Conservation (phyloP, 2,888 invertebrate species). For the Germaria angustata region DNA sequence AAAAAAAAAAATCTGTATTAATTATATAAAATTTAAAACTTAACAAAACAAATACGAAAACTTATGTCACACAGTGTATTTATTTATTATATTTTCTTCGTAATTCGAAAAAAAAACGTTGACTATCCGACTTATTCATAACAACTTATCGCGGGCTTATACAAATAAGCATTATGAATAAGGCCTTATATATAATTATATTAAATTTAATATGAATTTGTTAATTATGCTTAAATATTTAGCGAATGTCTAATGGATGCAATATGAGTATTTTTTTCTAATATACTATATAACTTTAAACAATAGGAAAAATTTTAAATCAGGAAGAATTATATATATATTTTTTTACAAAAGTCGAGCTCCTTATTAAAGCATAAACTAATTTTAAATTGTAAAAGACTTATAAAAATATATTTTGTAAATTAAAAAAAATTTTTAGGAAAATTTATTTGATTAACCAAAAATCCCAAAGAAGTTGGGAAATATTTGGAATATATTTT, state of each 20-base stretch:
- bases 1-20: neutral
- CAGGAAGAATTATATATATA: too few relatives aligned
- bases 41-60: neutral
- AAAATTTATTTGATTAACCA: too few relatives aligned
- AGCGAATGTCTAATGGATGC: constrained; percentile 38
- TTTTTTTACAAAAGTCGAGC: neutral
- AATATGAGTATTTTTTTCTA: constrained; percentile 43
- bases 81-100: neutral
- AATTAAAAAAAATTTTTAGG: too few relatives aligned
- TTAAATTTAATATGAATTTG: constrained; percentile 36
- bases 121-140: too few relatives aligned
- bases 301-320: too few relatives aligned
- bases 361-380: neutral
- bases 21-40: neutral
- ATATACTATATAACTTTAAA: too few relatives aligned
- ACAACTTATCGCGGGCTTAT: too few relatives aligned
- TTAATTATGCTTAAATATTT: constrained; percentile 62
- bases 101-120: constrained; percentile 48
- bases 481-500: too few relatives aligned
- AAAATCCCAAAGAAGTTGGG: too few relatives aligned
- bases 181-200: too few relatives aligned
- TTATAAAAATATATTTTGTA: too few relatives aligned
- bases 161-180: too few relatives aligned
- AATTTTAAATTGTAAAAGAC: neutral
- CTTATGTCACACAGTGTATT: neutral